These are phyloP conservation scores for Trissolcus japonicus DNA, from an alignment of 2,888 invertebrate genomes.

Conservation along the genomic window DNA sequence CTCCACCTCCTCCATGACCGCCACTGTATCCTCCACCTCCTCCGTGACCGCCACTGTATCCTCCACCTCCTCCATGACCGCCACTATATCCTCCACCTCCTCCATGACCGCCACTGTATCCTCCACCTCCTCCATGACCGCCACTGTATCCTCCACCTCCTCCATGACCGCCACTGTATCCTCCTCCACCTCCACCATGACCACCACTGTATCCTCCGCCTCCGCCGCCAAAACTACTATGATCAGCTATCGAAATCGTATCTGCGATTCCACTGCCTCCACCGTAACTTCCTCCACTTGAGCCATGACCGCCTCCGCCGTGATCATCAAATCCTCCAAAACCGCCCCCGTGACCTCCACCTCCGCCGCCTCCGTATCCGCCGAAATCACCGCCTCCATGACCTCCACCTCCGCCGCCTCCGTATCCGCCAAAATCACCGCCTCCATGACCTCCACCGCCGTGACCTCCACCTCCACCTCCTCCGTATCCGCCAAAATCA, in stretches of 20 bases:
- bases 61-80: no score
- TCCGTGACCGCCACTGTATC: no score
- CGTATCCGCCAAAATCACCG: conserved; percentile 8
- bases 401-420: conserved; percentile 13
- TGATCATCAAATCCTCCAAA: neutral
- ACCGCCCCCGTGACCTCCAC: neutral
- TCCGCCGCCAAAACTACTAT: neutral
- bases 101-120: conserved; percentile 13
- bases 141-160: conserved; percentile 13
- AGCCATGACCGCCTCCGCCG: conserved; percentile 6
- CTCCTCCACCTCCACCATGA: conserved; percentile 18
- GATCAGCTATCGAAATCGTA: neutral
- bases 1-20: neutral
- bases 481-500: conserved; percentile 23
- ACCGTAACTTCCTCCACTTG: conserved; percentile 2
- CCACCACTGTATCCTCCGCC: neutral
- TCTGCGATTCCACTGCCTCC: conserved; percentile 26
- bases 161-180: conserved; percentile 13
- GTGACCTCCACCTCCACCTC: conserved; percentile 21
- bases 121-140: conserved; percentile 18
- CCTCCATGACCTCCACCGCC: conserved; percentile 13
- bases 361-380: conserved; percentile 5
- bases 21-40: no score
- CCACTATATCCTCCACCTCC: conserved; percentile 6
- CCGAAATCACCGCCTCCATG: conserved; percentile 14